These are phyloP conservation scores for Acronicta psi DNA, from an alignment of 2,888 invertebrate genomes.

Conservation along the genomic window DNA sequence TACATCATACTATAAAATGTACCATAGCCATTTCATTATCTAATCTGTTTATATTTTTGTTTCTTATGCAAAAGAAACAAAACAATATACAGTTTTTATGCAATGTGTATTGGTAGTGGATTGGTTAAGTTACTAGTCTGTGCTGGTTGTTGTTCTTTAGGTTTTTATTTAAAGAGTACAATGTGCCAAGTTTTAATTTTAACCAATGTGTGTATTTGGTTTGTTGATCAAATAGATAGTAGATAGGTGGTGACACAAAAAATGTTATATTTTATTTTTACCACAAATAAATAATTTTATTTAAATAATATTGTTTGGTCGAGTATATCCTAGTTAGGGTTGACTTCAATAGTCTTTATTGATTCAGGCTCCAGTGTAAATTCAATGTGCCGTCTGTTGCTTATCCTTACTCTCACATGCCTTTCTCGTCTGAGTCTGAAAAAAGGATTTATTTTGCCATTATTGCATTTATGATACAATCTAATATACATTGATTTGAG, in stretches of 20 bases:
- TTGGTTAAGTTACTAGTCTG: conserved; percentile 1
- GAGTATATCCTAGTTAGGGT: conserved; percentile 57
- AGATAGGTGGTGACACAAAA: conserved; percentile 15
- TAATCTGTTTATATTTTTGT: neutral
- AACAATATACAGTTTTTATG: neutral
- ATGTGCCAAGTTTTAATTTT: conserved; percentile 27
- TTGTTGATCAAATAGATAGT: conserved; percentile 28
- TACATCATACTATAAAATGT: conserved; percentile 2
- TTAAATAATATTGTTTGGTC: conserved; percentile 21
- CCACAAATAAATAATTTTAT: conserved; percentile 42
- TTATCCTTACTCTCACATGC: conserved; percentile 66
- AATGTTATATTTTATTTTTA: conserved; percentile 16
- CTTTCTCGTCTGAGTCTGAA: conserved; percentile 66
- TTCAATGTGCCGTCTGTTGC: conserved; percentile 64
- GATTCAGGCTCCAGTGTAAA: conserved; percentile 77
- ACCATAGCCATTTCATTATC: neutral
- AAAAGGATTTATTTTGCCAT: conserved; percentile 8
- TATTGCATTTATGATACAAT: no score
- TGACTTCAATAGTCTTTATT: conserved; percentile 82
- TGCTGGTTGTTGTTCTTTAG: conserved; percentile 1
- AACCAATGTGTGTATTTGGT: conserved; percentile 19
- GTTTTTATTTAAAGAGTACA: conserved; percentile 5
- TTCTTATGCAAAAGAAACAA: neutral
- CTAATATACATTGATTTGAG: no score
- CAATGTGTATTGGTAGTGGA: neutral